phyloP scores from a whole-genome alignment of 2,113 vertebrate species.

The Chloebia gouldiae region DNA sequence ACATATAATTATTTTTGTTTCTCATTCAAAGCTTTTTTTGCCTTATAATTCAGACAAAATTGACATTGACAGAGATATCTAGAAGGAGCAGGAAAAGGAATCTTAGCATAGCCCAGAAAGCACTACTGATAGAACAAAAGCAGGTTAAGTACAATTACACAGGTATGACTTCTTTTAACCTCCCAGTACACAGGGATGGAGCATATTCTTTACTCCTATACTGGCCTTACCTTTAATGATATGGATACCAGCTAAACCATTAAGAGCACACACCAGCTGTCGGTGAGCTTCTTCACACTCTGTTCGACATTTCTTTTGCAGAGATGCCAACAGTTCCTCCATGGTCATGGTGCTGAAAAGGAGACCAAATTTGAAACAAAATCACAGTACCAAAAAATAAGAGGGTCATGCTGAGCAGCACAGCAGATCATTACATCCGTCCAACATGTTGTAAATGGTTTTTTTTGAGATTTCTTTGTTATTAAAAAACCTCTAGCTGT shows the following conservation, averaged over 20 bases:
- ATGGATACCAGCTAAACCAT: conserved; percentile 96
- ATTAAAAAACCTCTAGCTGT: neutral
- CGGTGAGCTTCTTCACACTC: conserved; percentile 97
- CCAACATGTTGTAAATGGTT: neutral
- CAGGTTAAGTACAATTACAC: neutral
- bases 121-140: neutral
- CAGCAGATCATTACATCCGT: neutral
- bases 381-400: neutral
- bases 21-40: neutral
- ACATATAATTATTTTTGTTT: neutral
- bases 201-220: neutral
- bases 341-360: conserved; percentile 95
- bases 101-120: neutral
- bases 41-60: neutral
- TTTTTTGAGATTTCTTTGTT: neutral
- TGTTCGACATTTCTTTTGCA: conserved; percentile 97
- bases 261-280: conserved; percentile 95
- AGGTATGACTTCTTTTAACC: neutral
- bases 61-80: neutral
- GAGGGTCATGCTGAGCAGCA: neutral
- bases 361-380: conserved; percentile 6
- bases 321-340: conserved; percentile 93
- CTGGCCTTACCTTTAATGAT: conserved; percentile 91
- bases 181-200: neutral
- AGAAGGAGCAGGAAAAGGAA: neutral